Evolutionary conservation across 2,113 vertebrate species (phyloP).

Genomic region (Oryzias melastigma): DNA sequence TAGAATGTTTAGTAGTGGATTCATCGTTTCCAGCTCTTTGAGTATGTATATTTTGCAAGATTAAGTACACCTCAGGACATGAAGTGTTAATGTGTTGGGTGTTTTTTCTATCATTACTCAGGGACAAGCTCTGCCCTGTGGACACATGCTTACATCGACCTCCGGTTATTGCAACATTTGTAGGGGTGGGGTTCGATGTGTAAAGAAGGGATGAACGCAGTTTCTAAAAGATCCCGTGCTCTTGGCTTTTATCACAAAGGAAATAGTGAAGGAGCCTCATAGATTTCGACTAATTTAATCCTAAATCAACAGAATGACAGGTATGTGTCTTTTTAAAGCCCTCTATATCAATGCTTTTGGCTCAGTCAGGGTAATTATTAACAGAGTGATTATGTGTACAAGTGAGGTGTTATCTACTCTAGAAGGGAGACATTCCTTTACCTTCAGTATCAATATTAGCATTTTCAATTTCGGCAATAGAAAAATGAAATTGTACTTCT

Average conservation of each 20-base stretch:
- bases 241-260: slow-evolving; percentile 2
- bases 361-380: slow-evolving; percentile 47
- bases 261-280: slow-evolving; percentile 6
- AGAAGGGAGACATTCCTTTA: slow-evolving; percentile 59
- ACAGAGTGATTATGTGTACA: slow-evolving; percentile 37
- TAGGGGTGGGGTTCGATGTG: slow-evolving; percentile 41
- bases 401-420: slow-evolving; percentile 29
- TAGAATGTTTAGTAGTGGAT: slow-evolving; percentile 30
- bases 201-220: slow-evolving; percentile 27
- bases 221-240: slow-evolving; percentile 15
- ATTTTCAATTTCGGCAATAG: slow-evolving; percentile 54
- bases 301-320: slow-evolving; percentile 36
- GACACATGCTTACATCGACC: slow-evolving; percentile 45
- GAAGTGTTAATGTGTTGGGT: slow-evolving; percentile 30
- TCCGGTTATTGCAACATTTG: slow-evolving; percentile 58
- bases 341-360: slow-evolving; percentile 8
- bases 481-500: slow-evolving; percentile 55
- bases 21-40: slow-evolving; percentile 24
- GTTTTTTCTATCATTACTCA: slow-evolving; percentile 45
- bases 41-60: slow-evolving; percentile 33
- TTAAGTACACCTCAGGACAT: slow-evolving; percentile 23
- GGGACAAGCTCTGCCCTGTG: slow-evolving; percentile 49
- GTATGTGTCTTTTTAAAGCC: slow-evolving; percentile 46
- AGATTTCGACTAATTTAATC: slow-evolving; percentile 16
- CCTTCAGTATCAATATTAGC: slow-evolving; percentile 53